These are phyloP conservation scores for Amaurobius ferox DNA, from an alignment of 2,888 invertebrate species.

Conservation along the genomic window DNA sequence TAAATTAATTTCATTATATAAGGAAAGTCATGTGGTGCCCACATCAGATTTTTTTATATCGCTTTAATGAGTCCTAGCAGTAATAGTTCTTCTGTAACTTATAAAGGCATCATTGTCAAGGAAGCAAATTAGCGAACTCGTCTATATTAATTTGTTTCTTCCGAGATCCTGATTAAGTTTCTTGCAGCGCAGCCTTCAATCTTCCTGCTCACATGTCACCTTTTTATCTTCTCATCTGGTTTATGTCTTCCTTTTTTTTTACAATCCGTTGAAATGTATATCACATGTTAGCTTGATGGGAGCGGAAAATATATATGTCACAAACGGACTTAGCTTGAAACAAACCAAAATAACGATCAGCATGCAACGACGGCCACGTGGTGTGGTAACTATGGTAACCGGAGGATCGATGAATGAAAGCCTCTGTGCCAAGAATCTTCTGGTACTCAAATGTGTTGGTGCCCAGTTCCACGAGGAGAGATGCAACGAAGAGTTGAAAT, in stretches of 20 bases:
- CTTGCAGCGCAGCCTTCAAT: too few relatives aligned
- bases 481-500: too few relatives aligned
- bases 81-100: background rate
- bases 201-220: background rate
- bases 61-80: too few relatives aligned
- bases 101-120: background rate
- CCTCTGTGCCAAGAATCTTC: slow-evolving; percentile 16
- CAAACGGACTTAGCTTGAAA: background rate
- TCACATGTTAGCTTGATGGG: background rate
- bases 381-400: slow-evolving; percentile 33
- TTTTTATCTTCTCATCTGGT: background rate
- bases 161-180: too few relatives aligned
- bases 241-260: background rate
- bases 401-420: slow-evolving; percentile 44
- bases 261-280: background rate
- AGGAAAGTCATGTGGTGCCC: too few relatives aligned
- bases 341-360: background rate
- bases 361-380: slow-evolving; percentile 25
- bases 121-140: background rate
- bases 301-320: background rate
- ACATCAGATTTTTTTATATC: too few relatives aligned
- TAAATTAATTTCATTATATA: too few relatives aligned
- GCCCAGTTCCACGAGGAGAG: too few relatives aligned
- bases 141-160: background rate
- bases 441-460: background rate